These are phyloP conservation scores for Synaphobranchus kaupii DNA, from an alignment of 2,797 vertebrate species.

Conservation along the genomic window DNA sequence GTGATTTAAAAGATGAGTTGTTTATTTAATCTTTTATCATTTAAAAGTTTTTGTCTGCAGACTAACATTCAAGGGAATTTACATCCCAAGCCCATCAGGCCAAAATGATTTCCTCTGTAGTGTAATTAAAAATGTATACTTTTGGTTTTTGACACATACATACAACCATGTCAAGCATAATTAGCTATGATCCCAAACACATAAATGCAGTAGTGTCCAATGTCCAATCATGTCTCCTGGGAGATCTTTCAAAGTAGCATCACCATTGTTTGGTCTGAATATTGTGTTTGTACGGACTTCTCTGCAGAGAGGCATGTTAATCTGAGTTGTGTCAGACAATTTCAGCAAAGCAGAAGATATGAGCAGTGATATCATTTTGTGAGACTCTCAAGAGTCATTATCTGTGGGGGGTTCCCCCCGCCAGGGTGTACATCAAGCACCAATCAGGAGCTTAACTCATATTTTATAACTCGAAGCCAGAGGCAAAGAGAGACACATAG, in stretches of 20 bases:
- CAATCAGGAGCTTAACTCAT: constrained; percentile 77
- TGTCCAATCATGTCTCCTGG: constrained; percentile 42
- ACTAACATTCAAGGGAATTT: background rate
- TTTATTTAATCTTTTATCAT: no score
- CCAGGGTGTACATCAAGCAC: constrained; percentile 81
- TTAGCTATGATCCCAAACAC: constrained; percentile 42
- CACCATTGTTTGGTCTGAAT: constrained; percentile 50
- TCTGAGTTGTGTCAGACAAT: constrained; percentile 58
- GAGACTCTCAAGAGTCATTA: constrained; percentile 79
- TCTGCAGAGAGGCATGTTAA: constrained; percentile 46
- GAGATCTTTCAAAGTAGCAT: constrained; percentile 47
- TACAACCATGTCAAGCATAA: constrained; percentile 44
- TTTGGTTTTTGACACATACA: constrained; percentile 40
- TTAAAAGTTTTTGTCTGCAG: background rate
- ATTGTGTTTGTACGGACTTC: background rate
- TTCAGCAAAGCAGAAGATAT: constrained; percentile 71
- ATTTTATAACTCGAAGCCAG: constrained; percentile 61
- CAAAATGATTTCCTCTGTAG: background rate
- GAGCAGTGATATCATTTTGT: constrained; percentile 72
- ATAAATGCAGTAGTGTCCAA: constrained; percentile 37
- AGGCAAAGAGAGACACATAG: background rate
- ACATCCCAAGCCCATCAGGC: background rate
- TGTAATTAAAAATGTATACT: constrained; percentile 23
- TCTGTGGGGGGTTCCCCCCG: constrained; percentile 72
- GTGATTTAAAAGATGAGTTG: background rate